Evolutionary conservation across 2,888 invertebrate genomes (phyloP).

Genomic region (Oligia latruncula): DNA sequence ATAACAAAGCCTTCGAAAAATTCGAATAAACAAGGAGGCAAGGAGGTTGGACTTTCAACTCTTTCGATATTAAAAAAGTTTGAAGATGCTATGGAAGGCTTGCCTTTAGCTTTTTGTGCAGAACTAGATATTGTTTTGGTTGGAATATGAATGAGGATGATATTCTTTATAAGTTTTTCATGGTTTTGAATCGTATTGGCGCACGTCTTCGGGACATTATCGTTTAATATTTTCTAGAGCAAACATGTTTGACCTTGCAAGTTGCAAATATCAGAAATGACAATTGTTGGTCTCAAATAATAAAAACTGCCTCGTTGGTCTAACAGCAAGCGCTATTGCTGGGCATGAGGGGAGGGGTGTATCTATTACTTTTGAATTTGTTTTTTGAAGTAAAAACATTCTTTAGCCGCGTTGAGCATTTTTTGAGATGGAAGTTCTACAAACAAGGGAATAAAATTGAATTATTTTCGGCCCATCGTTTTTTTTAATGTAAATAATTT

Average conservation of each 20-base stretch:
- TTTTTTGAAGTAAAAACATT: too few species aligned
- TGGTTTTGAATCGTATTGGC: not conserved
- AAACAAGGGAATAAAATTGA: too few species aligned
- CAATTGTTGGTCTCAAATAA: not conserved
- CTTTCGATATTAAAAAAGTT: conserved; percentile 78
- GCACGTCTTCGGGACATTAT: too few species aligned
- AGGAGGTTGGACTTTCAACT: conserved; percentile 64
- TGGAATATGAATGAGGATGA: not conserved
- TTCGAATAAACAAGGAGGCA: conserved; percentile 69
- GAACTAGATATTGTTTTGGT: conserved; percentile 30
- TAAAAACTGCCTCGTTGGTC: too few species aligned
- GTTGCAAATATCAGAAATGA: not conserved
- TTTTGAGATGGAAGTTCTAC: too few species aligned
- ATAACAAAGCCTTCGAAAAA: conserved; percentile 59
- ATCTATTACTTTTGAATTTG: too few species aligned
- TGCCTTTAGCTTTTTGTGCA: conserved; percentile 23
- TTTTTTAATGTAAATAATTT: too few species aligned
- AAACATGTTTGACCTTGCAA: not conserved
- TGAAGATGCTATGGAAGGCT: conserved; percentile 55
- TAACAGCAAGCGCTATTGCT: too few species aligned
- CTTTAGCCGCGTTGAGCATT: too few species aligned
- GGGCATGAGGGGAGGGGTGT: too few species aligned
- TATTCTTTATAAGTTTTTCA: not conserved
- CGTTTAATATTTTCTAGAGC: too few species aligned
- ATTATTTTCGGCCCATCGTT: too few species aligned